Evolutionary conservation across 1,140 invertebrate species (phyloP).

Genomic region (Bombus terrestris): DNA sequence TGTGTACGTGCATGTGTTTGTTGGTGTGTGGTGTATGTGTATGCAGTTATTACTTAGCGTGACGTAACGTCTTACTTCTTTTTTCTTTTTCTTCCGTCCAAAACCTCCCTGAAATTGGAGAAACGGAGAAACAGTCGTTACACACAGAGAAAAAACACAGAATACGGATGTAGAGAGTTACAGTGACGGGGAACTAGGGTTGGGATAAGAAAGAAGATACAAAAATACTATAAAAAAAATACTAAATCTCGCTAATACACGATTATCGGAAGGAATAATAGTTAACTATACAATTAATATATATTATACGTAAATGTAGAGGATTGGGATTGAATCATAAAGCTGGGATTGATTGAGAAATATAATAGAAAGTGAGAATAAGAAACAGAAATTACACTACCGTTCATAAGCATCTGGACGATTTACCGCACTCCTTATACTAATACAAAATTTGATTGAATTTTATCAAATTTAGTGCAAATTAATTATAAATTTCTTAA

Average conservation of each 20-base stretch:
- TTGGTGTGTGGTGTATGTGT: conserved; percentile 24
- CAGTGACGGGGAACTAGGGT: not conserved
- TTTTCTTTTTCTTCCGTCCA: conserved; percentile 97
- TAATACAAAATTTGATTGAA: not conserved
- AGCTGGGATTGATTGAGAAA: not conserved
- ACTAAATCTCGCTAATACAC: not conserved
- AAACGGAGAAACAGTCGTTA: conserved; percentile 83
- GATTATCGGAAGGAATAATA: not conserved
- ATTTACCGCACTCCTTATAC: not conserved
- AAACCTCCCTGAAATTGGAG: conserved; percentile 91
- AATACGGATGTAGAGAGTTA: conserved; percentile 48
- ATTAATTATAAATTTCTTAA: not conserved
- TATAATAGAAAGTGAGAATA: not conserved
- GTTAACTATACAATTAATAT: not conserved
- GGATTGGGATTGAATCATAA: not conserved
- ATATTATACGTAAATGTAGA: not conserved
- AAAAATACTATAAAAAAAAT: not conserved
- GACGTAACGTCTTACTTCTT: conserved; percentile 93
- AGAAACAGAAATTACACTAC: conserved; percentile 40
- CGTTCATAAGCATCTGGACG: not conserved
- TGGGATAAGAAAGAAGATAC: not conserved
- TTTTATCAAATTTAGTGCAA: not conserved
- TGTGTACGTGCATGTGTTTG: not conserved
- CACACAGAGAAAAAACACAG: conserved; percentile 81
- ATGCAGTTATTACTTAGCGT: conserved; percentile 80